These are phyloP conservation scores for Clavelina lepadiformis DNA, from an alignment of 23 tunicate genomes.

Conservation along the genomic window DNA sequence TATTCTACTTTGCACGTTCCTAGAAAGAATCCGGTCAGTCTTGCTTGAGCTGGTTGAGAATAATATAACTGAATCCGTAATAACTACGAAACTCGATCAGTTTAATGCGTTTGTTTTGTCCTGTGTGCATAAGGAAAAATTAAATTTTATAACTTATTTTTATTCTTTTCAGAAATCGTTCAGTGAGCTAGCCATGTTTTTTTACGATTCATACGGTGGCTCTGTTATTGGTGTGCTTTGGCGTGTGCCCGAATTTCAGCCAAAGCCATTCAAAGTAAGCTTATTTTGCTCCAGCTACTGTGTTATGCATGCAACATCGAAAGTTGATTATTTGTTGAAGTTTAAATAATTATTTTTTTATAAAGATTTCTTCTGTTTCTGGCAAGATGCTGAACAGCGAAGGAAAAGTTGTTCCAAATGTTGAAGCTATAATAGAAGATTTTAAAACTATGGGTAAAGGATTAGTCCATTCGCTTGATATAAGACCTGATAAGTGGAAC, in stretches of 20 bases:
- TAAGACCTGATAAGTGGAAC: constrained; percentile 61
- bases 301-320: not conserved
- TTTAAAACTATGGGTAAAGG: constrained; percentile 58
- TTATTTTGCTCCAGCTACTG: no score
- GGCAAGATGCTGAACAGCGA: constrained; percentile 19
- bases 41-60: no score
- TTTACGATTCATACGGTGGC: constrained; percentile 42
- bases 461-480: constrained; percentile 43
- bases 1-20: no score
- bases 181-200: constrained; percentile 72
- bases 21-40: no score
- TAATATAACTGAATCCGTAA: no score
- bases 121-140: not conserved
- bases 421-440: constrained; percentile 61
- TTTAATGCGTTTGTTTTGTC: no score
- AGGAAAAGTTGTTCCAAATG: constrained; percentile 36
- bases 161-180: constrained; percentile 33
- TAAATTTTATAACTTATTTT: not conserved
- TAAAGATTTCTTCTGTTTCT: constrained; percentile 6
- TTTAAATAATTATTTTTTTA: not conserved
- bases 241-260: constrained; percentile 45
- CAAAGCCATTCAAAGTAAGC: constrained; percentile 50
- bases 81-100: no score
- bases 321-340: not conserved
- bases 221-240: constrained; percentile 63